Percentiles rank a stretch among this genome's conserved stretches.
These are phyloP conservation scores for Petrophora chlorosata DNA, from an alignment of 2,888 invertebrate genomes.

Conservation along the genomic window DNA sequence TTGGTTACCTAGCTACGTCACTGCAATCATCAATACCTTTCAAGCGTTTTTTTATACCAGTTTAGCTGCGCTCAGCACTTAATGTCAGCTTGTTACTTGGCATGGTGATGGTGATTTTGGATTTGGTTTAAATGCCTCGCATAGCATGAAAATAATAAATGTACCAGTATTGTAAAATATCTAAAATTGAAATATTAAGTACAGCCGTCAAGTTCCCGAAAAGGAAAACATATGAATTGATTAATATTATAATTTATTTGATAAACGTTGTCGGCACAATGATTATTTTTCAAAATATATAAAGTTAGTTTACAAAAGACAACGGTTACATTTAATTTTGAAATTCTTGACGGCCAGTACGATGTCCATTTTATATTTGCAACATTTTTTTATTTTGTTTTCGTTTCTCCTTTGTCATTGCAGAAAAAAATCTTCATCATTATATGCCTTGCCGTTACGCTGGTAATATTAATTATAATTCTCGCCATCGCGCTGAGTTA, in stretches of 20 bases:
- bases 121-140: constrained; percentile 1
- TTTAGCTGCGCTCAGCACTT: constrained; percentile 11
- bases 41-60: background rate
- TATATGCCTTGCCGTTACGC: constrained; percentile 91
- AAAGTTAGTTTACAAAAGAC: too few relatives aligned
- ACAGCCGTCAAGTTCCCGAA: background rate
- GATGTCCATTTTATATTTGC: constrained; percentile 1
- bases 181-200: too few relatives aligned
- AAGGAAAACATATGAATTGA: too few relatives aligned
- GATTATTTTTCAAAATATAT: too few relatives aligned
- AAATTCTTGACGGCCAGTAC: constrained; percentile 1
- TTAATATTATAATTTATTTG: too few relatives aligned
- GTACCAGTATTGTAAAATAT: too few relatives aligned
- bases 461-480: constrained; percentile 90
- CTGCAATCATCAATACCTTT: too few relatives aligned
- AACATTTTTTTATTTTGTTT: constrained; percentile 28
- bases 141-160: constrained; percentile 1
- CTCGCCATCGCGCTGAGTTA: constrained; percentile 72
- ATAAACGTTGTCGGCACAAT: too few relatives aligned
- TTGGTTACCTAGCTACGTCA: too few relatives aligned
- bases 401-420: constrained; percentile 80
- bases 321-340: background rate
- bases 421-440: constrained; percentile 96
- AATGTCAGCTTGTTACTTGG: constrained; percentile 17
- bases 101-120: constrained; percentile 17